Evolutionary conservation across 2,888 invertebrate genomes (phyloP).

Genomic region (Acanthoscelides obtectus): DNA sequence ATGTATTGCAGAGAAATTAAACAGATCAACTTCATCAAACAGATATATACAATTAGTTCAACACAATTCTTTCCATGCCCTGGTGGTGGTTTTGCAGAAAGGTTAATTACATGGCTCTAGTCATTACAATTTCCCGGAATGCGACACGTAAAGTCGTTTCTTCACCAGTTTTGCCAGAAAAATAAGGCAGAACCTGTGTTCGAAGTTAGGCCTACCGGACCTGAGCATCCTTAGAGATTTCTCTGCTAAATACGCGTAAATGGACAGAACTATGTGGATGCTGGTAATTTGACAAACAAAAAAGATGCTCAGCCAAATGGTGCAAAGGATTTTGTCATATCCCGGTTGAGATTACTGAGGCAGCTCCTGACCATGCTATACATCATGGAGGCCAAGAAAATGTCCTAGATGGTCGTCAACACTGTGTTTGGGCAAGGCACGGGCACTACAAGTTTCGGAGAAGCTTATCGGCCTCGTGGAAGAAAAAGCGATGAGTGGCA

Average conservation of each 20-base stretch:
- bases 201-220: constrained; percentile 78
- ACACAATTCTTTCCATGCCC: too few species aligned
- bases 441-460: constrained; percentile 73
- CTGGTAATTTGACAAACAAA: constrained; percentile 93
- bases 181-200: constrained; percentile 70
- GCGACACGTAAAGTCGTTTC: constrained; percentile 78
- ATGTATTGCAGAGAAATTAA: too few species aligned
- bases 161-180: constrained; percentile 86
- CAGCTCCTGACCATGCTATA: constrained; percentile 23
- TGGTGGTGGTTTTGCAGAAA: too few species aligned
- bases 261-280: constrained; percentile 76
- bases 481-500: constrained; percentile 50
- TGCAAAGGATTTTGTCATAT: constrained; percentile 87
- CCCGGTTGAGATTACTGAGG: constrained; percentile 55
- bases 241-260: constrained; percentile 84
- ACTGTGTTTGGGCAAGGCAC: constrained; percentile 58
- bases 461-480: constrained; percentile 65
- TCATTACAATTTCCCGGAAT: constrained; percentile 30
- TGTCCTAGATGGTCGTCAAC: constrained; percentile 33
- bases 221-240: constrained; percentile 85
- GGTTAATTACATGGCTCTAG: too few species aligned
- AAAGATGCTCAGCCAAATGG: constrained; percentile 95
- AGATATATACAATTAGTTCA: too few species aligned
- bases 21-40: too few species aligned
- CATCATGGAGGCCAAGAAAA: constrained; percentile 20